These are phyloP conservation scores for Syrista parreyssii DNA, from an alignment of 2,888 invertebrate species.

Conservation along the genomic window DNA sequence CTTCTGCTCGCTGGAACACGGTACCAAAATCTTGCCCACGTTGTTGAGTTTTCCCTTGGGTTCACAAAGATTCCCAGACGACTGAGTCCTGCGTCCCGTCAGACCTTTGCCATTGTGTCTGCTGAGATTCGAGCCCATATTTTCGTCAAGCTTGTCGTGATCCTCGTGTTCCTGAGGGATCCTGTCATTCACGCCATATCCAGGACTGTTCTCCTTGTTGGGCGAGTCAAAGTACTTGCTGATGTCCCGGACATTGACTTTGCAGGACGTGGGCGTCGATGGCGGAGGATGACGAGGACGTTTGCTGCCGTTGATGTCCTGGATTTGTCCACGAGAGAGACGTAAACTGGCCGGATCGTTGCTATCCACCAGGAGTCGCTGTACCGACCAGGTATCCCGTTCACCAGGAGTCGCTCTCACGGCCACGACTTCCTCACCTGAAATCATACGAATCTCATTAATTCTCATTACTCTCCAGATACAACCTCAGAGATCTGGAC, in stretches of 20 bases:
- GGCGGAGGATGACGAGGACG: constrained; percentile 39
- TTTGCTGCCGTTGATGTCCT: constrained; percentile 34
- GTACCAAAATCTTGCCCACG: constrained; percentile 59
- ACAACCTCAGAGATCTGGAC: neutral
- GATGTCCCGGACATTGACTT: constrained; percentile 53
- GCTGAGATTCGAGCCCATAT: constrained; percentile 84
- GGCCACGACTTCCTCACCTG: constrained; percentile 58
- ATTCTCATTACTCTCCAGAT: neutral
- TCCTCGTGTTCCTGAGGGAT: constrained; percentile 10
- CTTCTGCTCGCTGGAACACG: constrained; percentile 57
- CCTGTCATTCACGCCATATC: constrained; percentile 45
- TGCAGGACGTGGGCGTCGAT: constrained; percentile 43
- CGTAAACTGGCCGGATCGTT: constrained; percentile 34
- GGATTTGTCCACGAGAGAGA: constrained; percentile 43
- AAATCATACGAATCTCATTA: constrained; percentile 26
- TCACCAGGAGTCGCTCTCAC: constrained; percentile 41
- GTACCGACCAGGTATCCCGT: constrained; percentile 45
- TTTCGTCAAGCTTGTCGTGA: constrained; percentile 40
- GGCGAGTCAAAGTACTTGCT: constrained; percentile 53
- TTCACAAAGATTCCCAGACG: constrained; percentile 81
- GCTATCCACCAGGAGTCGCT: constrained; percentile 38
- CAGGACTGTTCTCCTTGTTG: constrained; percentile 57
- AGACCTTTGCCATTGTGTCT: constrained; percentile 79
- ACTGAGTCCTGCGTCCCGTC: constrained; percentile 78
- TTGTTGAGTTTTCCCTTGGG: constrained; percentile 61